phyloP scores from a whole-genome alignment of 2,113 vertebrate species.

The Ancistrus triradiatus region DNA sequence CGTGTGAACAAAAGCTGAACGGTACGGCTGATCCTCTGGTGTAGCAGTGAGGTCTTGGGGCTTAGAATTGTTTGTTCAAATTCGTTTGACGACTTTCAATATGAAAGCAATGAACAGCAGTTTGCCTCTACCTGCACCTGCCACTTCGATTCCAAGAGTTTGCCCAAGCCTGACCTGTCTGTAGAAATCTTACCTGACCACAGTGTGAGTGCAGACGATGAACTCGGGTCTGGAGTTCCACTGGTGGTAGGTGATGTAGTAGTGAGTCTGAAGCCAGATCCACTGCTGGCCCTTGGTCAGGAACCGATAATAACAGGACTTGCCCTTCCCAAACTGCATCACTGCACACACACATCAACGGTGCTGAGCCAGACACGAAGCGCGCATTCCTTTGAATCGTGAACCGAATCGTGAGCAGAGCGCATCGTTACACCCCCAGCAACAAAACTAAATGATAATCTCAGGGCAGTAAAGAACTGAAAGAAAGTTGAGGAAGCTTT shows the following conservation, averaged over 20 bases:
- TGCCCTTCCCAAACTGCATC: slow-evolving; percentile 98
- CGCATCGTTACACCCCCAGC: too few relatives aligned
- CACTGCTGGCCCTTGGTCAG: slow-evolving; percentile 98
- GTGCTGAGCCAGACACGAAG: not conserved
- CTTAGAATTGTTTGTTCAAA: not conserved
- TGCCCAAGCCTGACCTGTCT: too few relatives aligned
- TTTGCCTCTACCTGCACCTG: too few relatives aligned
- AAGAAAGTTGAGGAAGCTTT: too few relatives aligned
- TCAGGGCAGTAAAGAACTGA: not conserved
- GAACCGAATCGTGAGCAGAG: not conserved
- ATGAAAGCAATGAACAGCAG: too few relatives aligned
- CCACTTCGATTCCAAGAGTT: too few relatives aligned
- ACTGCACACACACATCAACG: slow-evolving; percentile 63
- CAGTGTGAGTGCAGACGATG: slow-evolving; percentile 96
- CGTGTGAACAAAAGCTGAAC: not conserved
- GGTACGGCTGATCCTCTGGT: not conserved
- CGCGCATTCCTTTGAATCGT: not conserved
- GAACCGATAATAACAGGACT: slow-evolving; percentile 96
- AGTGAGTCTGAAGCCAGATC: slow-evolving; percentile 98
- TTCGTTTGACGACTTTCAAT: too few relatives aligned
- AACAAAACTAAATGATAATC: not conserved
- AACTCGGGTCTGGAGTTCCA: slow-evolving; percentile 99
- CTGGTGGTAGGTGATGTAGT: slow-evolving; percentile 98
- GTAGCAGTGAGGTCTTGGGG: not conserved
- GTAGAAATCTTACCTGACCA: slow-evolving; percentile 79